Evolutionary conservation across 2,888 invertebrate species (phyloP).

Genomic region (Stenoptilia bipunctidactyla): DNA sequence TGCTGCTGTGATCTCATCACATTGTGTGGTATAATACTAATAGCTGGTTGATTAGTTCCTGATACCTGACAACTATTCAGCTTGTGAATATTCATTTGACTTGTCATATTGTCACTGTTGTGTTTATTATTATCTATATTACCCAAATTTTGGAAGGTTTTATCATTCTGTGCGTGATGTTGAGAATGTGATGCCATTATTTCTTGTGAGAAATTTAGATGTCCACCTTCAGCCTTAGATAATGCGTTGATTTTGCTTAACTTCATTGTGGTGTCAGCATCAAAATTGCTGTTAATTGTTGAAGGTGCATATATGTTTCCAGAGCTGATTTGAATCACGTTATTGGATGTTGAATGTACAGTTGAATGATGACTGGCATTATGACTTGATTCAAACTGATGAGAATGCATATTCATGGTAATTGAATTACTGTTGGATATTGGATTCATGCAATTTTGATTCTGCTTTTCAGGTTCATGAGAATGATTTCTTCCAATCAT

Average conservation of each 20-base stretch:
- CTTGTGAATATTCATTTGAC: slow-evolving; percentile 53
- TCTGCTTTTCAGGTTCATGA: slow-evolving; percentile 48
- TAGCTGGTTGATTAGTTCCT: slow-evolving; percentile 37
- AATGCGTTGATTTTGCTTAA: slow-evolving; percentile 59
- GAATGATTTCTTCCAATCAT: slow-evolving; percentile 30
- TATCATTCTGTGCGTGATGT: slow-evolving; percentile 54
- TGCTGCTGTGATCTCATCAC: slow-evolving; percentile 38
- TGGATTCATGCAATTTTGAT: slow-evolving; percentile 47
- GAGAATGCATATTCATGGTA: slow-evolving; percentile 42
- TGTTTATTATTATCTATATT: slow-evolving; percentile 48
- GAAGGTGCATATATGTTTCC: slow-evolving; percentile 59
- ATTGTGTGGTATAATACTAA: slow-evolving; percentile 58
- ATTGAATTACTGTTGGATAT: slow-evolving; percentile 35
- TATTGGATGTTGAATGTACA: slow-evolving; percentile 47
- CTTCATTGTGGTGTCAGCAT: slow-evolving; percentile 58
- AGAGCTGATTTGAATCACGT: slow-evolving; percentile 59
- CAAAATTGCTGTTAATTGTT: slow-evolving; percentile 53
- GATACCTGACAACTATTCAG: slow-evolving; percentile 51
- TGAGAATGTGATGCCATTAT: slow-evolving; percentile 62
- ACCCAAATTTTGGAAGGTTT: slow-evolving; percentile 56
- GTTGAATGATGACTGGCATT: slow-evolving; percentile 52
- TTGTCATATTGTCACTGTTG: slow-evolving; percentile 34
- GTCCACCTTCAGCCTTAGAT: slow-evolving; percentile 59
- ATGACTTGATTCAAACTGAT: slow-evolving; percentile 48
- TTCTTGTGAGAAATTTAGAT: slow-evolving; percentile 60